A percentile compares a stretch with the other conserved stretches of the same genome.
Conservation (phyloP, 2,113 vertebrate species). For the Puffinus mauretanicus region DNA sequence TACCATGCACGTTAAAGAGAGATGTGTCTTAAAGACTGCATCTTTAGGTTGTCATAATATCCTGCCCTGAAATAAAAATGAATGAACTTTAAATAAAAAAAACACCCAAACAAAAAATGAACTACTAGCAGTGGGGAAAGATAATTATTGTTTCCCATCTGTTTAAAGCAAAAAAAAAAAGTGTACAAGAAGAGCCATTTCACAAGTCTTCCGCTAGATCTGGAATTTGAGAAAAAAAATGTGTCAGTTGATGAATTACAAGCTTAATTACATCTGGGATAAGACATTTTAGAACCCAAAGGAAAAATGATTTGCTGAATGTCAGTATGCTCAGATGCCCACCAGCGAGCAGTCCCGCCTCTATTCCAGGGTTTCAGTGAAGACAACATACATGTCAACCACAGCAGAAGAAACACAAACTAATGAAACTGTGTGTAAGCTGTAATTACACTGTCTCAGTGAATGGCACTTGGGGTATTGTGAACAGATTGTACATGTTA, state of each 20-base stretch:
- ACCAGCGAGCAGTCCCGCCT: conserved; percentile 54
- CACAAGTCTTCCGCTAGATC: neutral
- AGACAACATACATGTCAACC: conserved; percentile 61
- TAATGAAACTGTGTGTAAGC: conserved; percentile 59
- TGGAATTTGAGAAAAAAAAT: neutral
- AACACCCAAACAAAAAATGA: neutral
- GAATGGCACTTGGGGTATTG: conserved; percentile 38
- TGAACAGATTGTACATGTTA: conserved; percentile 55
- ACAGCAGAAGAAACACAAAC: conserved; percentile 53
- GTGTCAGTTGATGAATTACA: conserved; percentile 49
- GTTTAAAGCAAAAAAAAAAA: neutral
- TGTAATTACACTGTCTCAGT: conserved; percentile 70
- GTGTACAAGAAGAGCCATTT: neutral
- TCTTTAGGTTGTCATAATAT: neutral
- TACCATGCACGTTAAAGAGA: neutral
- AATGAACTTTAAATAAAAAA: neutral
- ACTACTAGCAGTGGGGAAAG: neutral
- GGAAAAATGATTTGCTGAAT: conserved; percentile 44
- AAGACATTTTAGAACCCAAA: conserved; percentile 44
- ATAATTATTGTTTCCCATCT: neutral
- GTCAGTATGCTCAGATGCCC: conserved; percentile 65
- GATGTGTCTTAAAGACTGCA: neutral
- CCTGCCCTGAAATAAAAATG: neutral
- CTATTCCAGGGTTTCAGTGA: conserved; percentile 10
- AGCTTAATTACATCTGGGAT: conserved; percentile 59